Percentiles rank a stretch among this genome's conserved stretches.
Conservation (phyloP, 2,888 invertebrate genomes). For the Drosophila neonasuta region DNA sequence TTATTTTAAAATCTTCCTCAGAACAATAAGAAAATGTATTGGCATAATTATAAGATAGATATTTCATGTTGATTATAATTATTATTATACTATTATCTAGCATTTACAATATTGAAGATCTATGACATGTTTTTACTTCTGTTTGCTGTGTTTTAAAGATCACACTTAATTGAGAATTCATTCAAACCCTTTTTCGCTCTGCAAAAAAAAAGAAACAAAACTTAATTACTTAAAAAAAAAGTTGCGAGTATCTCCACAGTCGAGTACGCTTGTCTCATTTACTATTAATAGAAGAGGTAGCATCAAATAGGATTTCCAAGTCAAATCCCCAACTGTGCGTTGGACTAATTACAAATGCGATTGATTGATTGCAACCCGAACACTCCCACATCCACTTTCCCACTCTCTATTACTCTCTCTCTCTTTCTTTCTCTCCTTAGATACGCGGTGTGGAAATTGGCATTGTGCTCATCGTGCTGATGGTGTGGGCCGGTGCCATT, state of each 20-base stretch:
- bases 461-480: conserved; percentile 90
- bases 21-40: too few relatives aligned
- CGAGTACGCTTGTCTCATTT: background rate
- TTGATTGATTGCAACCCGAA: conserved; percentile 1
- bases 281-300: background rate
- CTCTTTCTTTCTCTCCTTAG: conserved; percentile 81
- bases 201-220: too few relatives aligned
- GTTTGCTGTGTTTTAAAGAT: too few relatives aligned
- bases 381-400: background rate
- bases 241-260: background rate
- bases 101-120: too few relatives aligned
- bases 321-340: conserved; percentile 1
- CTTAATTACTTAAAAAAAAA: too few relatives aligned
- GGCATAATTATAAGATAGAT: too few relatives aligned
- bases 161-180: too few relatives aligned
- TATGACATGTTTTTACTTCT: too few relatives aligned
- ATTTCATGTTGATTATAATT: too few relatives aligned
- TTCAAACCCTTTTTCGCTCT: too few relatives aligned
- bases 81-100: too few relatives aligned
- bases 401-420: background rate
- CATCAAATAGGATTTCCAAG: background rate
- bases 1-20: too few relatives aligned
- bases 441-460: conserved; percentile 95
- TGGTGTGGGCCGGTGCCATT: conserved; percentile 94
- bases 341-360: background rate